These are phyloP conservation scores for Ophion ellenae DNA, from an alignment of 2,888 invertebrate species.

Conservation along the genomic window DNA sequence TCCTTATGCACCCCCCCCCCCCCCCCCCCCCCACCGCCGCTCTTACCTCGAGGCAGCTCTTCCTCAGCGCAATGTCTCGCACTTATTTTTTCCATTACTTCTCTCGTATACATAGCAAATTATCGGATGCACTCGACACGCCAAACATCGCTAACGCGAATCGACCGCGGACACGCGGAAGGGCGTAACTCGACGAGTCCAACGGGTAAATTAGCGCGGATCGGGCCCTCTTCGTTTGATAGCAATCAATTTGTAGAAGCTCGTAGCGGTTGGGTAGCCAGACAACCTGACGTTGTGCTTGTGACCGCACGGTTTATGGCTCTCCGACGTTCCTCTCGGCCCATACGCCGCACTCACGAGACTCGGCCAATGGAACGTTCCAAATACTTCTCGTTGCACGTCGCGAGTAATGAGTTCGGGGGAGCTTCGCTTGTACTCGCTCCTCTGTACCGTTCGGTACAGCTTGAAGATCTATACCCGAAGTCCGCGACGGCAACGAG, in stretches of 20 bases:
- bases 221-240: slow-evolving; percentile 2
- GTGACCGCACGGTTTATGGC: slow-evolving; percentile 76
- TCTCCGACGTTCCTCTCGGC: slow-evolving; percentile 71
- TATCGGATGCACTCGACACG: slow-evolving; percentile 52
- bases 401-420: slow-evolving; percentile 73
- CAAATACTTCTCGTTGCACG: slow-evolving; percentile 81
- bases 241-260: slow-evolving; percentile 14
- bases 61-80: slow-evolving; percentile 25
- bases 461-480: neutral
- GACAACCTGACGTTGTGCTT: slow-evolving; percentile 63
- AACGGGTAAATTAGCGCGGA: slow-evolving; percentile 1
- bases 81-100: slow-evolving; percentile 58
- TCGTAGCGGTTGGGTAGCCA: slow-evolving; percentile 32
- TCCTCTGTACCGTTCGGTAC: slow-evolving; percentile 7
- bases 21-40: neutral
- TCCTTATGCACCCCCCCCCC: neutral
- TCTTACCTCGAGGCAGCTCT: slow-evolving; percentile 6
- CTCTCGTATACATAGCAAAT: slow-evolving; percentile 68
- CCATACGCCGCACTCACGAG: slow-evolving; percentile 75
- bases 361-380: slow-evolving; percentile 83
- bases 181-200: neutral
- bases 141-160: slow-evolving; percentile 5
- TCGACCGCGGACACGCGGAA: neutral
- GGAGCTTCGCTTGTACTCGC: slow-evolving; percentile 57
- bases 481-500: neutral